Evolutionary conservation across 2,888 invertebrate genomes (phyloP).

Genomic region (Tipula confusa): DNA sequence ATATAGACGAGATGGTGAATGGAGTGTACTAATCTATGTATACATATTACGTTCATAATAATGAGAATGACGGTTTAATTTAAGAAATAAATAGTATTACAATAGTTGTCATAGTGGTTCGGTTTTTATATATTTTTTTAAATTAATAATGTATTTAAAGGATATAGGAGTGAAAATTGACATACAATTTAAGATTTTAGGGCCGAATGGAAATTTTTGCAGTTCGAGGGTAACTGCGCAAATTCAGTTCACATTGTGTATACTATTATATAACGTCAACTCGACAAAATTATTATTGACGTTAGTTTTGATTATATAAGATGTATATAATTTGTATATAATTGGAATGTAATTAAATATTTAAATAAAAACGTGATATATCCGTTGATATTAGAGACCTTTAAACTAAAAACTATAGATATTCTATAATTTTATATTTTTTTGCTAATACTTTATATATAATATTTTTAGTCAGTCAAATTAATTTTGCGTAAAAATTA

Average conservation of each 20-base stretch:
- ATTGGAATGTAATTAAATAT: background rate
- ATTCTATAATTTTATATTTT: too few relatives aligned
- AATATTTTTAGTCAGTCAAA: too few relatives aligned
- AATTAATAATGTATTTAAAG: background rate
- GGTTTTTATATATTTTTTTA: background rate
- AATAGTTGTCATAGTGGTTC: background rate
- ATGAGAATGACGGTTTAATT: background rate
- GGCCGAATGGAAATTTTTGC: background rate
- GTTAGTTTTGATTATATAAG: too few relatives aligned
- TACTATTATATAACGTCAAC: background rate
- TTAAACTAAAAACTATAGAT: background rate
- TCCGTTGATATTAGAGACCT: background rate
- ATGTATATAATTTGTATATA: background rate
- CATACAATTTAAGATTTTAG: background rate
- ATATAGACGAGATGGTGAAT: background rate
- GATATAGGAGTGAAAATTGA: background rate
- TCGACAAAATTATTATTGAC: background rate
- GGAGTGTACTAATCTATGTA: background rate
- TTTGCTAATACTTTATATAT: too few relatives aligned
- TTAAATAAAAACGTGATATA: background rate
- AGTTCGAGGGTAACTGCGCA: background rate
- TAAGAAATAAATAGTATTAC: background rate
- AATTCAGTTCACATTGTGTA: background rate
- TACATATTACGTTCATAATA: background rate
- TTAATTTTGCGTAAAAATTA: too few relatives aligned